Conservation (phyloP, 2,888 invertebrate genomes). For the Ariolimax columbianus region DNA sequence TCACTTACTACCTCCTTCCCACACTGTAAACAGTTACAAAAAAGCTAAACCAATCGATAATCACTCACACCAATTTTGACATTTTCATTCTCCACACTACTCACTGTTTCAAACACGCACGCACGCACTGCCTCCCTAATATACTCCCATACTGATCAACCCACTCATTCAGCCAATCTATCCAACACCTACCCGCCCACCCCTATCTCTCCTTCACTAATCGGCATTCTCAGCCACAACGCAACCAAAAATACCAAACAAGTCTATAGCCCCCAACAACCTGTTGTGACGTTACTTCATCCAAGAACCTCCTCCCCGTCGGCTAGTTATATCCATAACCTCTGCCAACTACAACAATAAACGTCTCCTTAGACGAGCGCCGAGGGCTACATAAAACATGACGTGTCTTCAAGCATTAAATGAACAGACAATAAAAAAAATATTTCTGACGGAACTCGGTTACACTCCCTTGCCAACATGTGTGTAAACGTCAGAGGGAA, state of each 20-base stretch:
- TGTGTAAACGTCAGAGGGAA: no score
- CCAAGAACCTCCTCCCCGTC: not conserved
- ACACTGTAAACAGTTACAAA: no score
- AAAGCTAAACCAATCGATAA: no score
- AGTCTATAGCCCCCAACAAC: not conserved
- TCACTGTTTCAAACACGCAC: not conserved
- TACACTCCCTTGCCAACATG: not conserved
- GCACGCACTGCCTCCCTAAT: not conserved
- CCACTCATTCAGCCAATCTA: not conserved
- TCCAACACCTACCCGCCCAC: not conserved
- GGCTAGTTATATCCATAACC: not conserved
- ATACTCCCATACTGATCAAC: constrained; percentile 11
- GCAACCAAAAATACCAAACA: not conserved
- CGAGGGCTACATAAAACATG: not conserved
- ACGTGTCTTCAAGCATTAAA: not conserved
- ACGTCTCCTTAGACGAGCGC: not conserved
- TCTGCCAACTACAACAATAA: not conserved
- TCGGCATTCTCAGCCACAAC: not conserved
- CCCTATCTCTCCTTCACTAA: not conserved
- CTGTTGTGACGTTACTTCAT: not conserved
- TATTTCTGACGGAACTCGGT: not conserved
- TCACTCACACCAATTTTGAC: constrained; percentile 11
- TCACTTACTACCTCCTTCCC: not conserved
- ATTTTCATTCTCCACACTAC: no score
- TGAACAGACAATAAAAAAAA: not conserved